Evolutionary conservation across 2,888 invertebrate species (phyloP).

Genomic region (Leptinotarsa haldemani): DNA sequence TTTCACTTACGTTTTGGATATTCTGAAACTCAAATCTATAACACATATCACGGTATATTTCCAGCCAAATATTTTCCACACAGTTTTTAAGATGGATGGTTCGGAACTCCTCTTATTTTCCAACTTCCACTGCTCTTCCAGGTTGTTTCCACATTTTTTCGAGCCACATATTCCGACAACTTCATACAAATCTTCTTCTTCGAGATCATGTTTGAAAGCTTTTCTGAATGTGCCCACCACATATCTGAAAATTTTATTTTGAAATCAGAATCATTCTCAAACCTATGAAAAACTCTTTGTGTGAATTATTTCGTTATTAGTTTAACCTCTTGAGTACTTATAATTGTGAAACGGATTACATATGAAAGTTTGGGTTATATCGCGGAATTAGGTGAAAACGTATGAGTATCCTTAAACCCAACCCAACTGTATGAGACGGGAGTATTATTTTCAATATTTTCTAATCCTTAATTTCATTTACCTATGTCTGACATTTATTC

Average conservation of each 20-base stretch:
- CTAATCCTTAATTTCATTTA: too few species aligned
- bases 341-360: too few species aligned
- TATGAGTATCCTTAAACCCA: too few species aligned
- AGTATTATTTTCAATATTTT: too few species aligned
- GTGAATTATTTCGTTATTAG: too few species aligned
- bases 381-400: too few species aligned
- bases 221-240: conserved; percentile 73
- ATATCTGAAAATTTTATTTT: conserved; percentile 68
- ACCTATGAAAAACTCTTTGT: too few species aligned
- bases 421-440: too few species aligned
- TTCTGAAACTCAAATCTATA: conserved; percentile 40
- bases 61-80: conserved; percentile 52
- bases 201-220: conserved; percentile 73
- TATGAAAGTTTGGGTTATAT: too few species aligned
- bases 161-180: conserved; percentile 68
- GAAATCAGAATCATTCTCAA: too few species aligned
- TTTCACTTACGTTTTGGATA: conserved; percentile 43
- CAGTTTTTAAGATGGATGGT: conserved; percentile 52
- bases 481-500: too few species aligned
- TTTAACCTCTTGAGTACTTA: too few species aligned
- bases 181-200: conserved; percentile 71
- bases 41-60: conserved; percentile 48
- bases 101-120: conserved; percentile 47
- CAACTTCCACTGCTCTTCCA: conserved; percentile 63
- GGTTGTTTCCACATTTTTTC: conserved; percentile 65